A percentile compares a stretch with the other conserved stretches of the same genome.
These are phyloP conservation scores for Silurus meridionalis DNA, from an alignment of 2,113 vertebrate species.

Conservation along the genomic window DNA sequence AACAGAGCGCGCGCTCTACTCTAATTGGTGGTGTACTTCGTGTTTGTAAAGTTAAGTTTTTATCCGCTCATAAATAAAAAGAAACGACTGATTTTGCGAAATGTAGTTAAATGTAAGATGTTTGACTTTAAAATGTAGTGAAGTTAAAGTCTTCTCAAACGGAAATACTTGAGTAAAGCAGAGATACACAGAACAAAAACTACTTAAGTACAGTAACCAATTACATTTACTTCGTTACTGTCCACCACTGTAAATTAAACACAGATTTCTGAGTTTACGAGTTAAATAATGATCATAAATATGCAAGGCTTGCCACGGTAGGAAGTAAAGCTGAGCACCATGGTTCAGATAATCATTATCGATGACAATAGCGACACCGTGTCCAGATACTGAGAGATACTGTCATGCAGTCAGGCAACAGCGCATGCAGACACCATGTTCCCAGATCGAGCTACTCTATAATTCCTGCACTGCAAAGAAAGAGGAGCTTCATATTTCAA, in stretches of 20 bases:
- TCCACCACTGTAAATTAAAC: background rate
- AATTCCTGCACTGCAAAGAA: conserved; percentile 54
- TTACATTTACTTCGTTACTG: too few relatives aligned
- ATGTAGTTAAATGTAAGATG: too few relatives aligned
- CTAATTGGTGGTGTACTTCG: too few relatives aligned
- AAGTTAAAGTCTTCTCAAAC: too few relatives aligned
- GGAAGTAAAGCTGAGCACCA: conserved; percentile 39
- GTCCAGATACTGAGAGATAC: conserved; percentile 75
- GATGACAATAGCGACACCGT: conserved; percentile 69
- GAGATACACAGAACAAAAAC: too few relatives aligned
- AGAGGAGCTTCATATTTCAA: conserved; percentile 29
- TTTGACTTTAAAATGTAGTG: too few relatives aligned
- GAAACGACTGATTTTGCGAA: too few relatives aligned
- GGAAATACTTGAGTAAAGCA: too few relatives aligned
- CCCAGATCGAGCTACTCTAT: conserved; percentile 68
- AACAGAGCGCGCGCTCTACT: too few relatives aligned
- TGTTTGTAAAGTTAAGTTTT: too few relatives aligned
- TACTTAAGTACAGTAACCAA: too few relatives aligned
- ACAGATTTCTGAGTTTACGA: conserved; percentile 32
- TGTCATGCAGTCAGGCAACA: conserved; percentile 74
- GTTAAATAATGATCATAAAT: conserved; percentile 9
- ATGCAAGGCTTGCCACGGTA: background rate
- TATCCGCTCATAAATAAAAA: too few relatives aligned
- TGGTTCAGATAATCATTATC: conserved; percentile 73
- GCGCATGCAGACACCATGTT: conserved; percentile 67